Conservation (phyloP, 2,113 vertebrate genomes). For the Charina bottae region DNA sequence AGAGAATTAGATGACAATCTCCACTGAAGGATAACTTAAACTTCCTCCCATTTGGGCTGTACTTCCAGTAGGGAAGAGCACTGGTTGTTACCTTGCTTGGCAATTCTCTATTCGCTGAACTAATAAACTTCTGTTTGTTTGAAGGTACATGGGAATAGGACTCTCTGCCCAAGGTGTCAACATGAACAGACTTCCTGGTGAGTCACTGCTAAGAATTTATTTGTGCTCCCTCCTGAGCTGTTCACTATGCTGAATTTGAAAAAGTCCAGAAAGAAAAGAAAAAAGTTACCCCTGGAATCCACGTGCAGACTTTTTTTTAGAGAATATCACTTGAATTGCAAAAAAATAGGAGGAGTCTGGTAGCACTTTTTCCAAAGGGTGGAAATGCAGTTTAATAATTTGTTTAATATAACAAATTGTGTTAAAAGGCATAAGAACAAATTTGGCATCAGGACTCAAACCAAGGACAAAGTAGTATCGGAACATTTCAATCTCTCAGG, state of each 20-base stretch:
- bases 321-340: not conserved
- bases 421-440: not conserved
- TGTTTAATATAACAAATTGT: not conserved
- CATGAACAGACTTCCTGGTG: constrained; percentile 99
- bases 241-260: constrained; percentile 22
- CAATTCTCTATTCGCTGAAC: constrained; percentile 50
- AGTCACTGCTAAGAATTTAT: constrained; percentile 72
- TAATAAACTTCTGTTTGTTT: constrained; percentile 63
- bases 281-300: constrained; percentile 9
- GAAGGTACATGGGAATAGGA: constrained; percentile 98
- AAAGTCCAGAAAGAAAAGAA: not conserved
- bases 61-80: constrained; percentile 14
- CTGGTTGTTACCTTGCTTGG: not conserved
- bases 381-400: not conserved
- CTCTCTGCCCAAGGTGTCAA: constrained; percentile 98
- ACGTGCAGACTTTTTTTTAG: not conserved
- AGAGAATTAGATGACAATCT: not conserved
- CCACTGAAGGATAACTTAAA: not conserved
- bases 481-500: not conserved
- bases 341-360: not conserved
- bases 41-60: rapidly evolving
- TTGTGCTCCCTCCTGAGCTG: constrained; percentile 39
- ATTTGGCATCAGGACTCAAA: not conserved
- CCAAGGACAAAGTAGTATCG: not conserved
- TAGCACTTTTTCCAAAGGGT: not conserved